Conservation (phyloP, 2,888 invertebrate genomes). For the Zygaena filipendulae region DNA sequence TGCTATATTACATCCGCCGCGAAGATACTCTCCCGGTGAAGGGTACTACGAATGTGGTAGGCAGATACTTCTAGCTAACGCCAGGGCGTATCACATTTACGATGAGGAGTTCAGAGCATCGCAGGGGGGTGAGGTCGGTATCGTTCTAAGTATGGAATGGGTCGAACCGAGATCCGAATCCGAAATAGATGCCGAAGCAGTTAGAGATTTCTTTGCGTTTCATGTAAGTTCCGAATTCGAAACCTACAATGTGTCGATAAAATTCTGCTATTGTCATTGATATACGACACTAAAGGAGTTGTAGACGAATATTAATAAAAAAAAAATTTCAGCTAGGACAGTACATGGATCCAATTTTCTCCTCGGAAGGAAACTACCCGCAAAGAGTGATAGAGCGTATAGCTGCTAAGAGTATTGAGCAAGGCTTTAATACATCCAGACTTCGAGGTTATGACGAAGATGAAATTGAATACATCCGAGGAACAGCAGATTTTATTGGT, state of each 20-base stretch:
- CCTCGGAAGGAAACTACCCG: constrained; percentile 68
- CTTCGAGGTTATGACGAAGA: constrained; percentile 41
- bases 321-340: constrained; percentile 61
- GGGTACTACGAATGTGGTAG: constrained; percentile 70
- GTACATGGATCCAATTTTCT: constrained; percentile 70
- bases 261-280: not conserved
- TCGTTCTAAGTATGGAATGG: constrained; percentile 17
- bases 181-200: constrained; percentile 15
- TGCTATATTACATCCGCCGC: constrained; percentile 24
- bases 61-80: constrained; percentile 72
- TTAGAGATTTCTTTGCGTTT: constrained; percentile 15
- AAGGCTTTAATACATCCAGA: constrained; percentile 42
- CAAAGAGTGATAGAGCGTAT: constrained; percentile 63
- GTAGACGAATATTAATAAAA: too few species aligned
- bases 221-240: constrained; percentile 10
- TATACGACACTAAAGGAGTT: not conserved
- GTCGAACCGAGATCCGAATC: constrained; percentile 15
- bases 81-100: constrained; percentile 64
- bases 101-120: constrained; percentile 50
- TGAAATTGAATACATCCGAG: constrained; percentile 29
- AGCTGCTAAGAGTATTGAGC: constrained; percentile 46
- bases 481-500: constrained; percentile 33
- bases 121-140: constrained; percentile 40
- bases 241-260: not conserved
- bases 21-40: constrained; percentile 32